Percentiles rank a stretch among this genome's conserved stretches.
These are phyloP conservation scores for Sebastes diaconus DNA, from an alignment of 2,797 vertebrate genomes.

Conservation along the genomic window DNA sequence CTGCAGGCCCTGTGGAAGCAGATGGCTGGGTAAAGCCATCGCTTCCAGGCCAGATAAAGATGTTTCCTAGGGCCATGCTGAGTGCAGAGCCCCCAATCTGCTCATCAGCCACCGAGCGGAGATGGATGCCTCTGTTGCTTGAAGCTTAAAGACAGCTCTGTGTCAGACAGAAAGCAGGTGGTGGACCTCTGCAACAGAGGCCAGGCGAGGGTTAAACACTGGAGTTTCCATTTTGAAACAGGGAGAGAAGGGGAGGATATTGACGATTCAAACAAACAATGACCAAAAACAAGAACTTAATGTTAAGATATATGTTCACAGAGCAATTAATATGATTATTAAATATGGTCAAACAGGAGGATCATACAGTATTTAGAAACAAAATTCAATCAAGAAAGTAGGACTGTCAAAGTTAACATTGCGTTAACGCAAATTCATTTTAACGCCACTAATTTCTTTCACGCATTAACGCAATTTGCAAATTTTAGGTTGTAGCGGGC, in stretches of 20 bases:
- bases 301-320: not conserved
- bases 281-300: not conserved
- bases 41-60: conserved; percentile 74
- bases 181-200: conserved; percentile 23
- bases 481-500: too few relatives aligned
- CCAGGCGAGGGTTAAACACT: conserved; percentile 13
- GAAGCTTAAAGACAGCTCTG: conserved; percentile 43
- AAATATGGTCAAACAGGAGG: not conserved
- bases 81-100: conserved; percentile 51
- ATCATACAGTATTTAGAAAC: too few relatives aligned
- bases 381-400: too few relatives aligned
- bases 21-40: conserved; percentile 69
- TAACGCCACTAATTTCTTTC: too few relatives aligned
- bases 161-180: conserved; percentile 70
- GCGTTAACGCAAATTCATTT: too few relatives aligned
- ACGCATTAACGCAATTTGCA: too few relatives aligned
- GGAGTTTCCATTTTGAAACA: not conserved
- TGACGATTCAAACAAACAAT: not conserved
- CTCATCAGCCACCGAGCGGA: conserved; percentile 62
- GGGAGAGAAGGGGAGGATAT: not conserved
- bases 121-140: conserved; percentile 61
- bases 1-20: conserved; percentile 42
- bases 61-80: conserved; percentile 61
- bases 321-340: not conserved
- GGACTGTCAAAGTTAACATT: too few relatives aligned